Percentiles rank a stretch among this genome's conserved stretches.
Conservation (phyloP, 2,888 invertebrate genomes). For the Eucriotettix oculatus region DNA sequence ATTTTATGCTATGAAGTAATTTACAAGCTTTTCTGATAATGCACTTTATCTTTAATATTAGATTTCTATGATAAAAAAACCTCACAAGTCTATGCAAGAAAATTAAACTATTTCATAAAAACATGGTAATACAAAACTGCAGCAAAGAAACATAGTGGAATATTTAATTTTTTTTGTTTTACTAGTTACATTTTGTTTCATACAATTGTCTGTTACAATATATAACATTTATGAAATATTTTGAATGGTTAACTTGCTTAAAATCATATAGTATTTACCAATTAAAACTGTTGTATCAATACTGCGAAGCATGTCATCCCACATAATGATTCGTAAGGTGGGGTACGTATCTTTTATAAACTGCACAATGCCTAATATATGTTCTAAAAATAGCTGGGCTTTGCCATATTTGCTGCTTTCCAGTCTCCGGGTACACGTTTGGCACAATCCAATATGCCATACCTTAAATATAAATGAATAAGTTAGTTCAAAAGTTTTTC, state of each 20-base stretch:
- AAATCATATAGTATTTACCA: constrained; percentile 25
- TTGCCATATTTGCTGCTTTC: constrained; percentile 31
- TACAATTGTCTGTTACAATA: not conserved
- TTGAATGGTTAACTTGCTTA: not conserved
- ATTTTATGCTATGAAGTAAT: too few relatives aligned
- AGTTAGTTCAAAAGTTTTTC: not conserved
- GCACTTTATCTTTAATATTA: too few relatives aligned
- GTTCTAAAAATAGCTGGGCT: constrained; percentile 45
- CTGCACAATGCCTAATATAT: constrained; percentile 42
- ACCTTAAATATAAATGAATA: constrained; percentile 31
- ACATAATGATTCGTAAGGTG: constrained; percentile 49
- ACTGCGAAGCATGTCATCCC: constrained; percentile 75
- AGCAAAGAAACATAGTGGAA: too few relatives aligned
- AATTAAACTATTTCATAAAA: too few relatives aligned
- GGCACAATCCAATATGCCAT: constrained; percentile 51
- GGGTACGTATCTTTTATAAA: constrained; percentile 45
- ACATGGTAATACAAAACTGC: too few relatives aligned
- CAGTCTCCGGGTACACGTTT: constrained; percentile 32
- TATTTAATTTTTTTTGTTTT: too few relatives aligned
- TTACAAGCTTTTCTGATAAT: too few relatives aligned
- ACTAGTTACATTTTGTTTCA: not conserved
- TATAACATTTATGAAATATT: not conserved
- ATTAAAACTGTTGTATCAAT: constrained; percentile 35
- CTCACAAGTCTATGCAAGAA: too few relatives aligned
- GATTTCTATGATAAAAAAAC: too few relatives aligned